Conservation (phyloP, 2,888 invertebrate species). For the Entomobrya proxima region DNA sequence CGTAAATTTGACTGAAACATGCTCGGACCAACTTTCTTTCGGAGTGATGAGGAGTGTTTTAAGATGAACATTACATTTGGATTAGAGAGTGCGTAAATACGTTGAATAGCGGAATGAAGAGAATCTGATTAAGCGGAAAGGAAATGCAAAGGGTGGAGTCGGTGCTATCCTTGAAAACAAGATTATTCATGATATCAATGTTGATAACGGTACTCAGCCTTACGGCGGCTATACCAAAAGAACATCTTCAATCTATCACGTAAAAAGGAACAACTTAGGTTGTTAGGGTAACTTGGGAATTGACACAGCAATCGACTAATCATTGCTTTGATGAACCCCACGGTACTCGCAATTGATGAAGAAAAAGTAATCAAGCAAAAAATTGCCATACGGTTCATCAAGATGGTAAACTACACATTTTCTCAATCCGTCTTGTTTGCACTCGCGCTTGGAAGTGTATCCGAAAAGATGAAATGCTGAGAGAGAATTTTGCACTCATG, state of each 20-base stretch:
- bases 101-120: constrained; percentile 16
- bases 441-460: constrained; percentile 13
- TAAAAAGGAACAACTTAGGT: neutral
- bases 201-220: constrained; percentile 17
- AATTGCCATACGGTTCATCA: constrained; percentile 24
- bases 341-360: neutral
- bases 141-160: constrained; percentile 51
- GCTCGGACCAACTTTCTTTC: constrained; percentile 1
- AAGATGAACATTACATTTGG: too few relatives aligned
- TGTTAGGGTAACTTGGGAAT: too few relatives aligned
- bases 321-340: neutral
- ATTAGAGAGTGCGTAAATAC: too few relatives aligned
- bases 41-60: too few relatives aligned
- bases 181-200: constrained; percentile 29
- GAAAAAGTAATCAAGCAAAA: constrained; percentile 30
- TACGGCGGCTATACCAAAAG: constrained; percentile 34
- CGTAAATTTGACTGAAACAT: constrained; percentile 11
- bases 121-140: constrained; percentile 41
- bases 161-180: constrained; percentile 11
- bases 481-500: neutral
- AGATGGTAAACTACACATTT: constrained; percentile 17
- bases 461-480: neutral
- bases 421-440: neutral
- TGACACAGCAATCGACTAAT: neutral
- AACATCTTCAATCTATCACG: neutral